Conservation (phyloP, 2,888 invertebrate genomes). For the Orchesella flavescens region DNA sequence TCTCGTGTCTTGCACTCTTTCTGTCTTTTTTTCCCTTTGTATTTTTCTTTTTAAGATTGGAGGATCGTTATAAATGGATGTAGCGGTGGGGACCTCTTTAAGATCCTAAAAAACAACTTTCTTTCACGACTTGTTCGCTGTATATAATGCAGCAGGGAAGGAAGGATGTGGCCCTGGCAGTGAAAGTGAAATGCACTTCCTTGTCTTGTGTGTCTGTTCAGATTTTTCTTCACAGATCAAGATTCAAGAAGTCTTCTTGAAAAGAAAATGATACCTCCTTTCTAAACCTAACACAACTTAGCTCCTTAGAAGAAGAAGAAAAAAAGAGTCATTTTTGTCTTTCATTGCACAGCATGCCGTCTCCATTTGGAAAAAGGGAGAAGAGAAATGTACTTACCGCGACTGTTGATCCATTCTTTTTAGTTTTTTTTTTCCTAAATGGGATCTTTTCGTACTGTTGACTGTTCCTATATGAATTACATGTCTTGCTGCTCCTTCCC, state of each 20-base stretch:
- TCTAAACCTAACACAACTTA: background rate
- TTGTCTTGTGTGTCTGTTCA: constrained; percentile 36
- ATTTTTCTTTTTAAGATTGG: constrained; percentile 20
- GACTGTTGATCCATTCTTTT: constrained; percentile 28
- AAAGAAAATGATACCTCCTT: constrained; percentile 34
- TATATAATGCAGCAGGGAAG: constrained; percentile 4
- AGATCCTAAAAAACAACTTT: constrained; percentile 35
- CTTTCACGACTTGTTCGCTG: constrained; percentile 3
- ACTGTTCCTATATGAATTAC: background rate
- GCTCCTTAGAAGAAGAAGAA: constrained; percentile 14
- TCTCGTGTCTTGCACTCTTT: background rate
- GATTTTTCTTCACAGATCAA: constrained; percentile 36
- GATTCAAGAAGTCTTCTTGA: constrained; percentile 31
- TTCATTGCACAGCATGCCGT: constrained; percentile 52
- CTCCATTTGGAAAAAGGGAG: constrained; percentile 26
- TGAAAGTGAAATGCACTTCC: constrained; percentile 55
- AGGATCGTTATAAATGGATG: constrained; percentile 42
- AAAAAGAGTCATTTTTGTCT: constrained; percentile 55
- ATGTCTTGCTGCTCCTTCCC: background rate
- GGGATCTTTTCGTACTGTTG: constrained; percentile 1
- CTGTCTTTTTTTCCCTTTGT: background rate
- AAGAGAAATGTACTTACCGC: background rate
- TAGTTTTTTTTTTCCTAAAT: background rate
- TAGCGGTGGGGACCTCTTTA: constrained; percentile 12
- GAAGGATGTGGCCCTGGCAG: constrained; percentile 52